A percentile compares a stretch with the other conserved stretches of the same genome.
Evolutionary conservation across 2,113 vertebrate genomes (phyloP).

Genomic region (Thalassoma bifasciatum): DNA sequence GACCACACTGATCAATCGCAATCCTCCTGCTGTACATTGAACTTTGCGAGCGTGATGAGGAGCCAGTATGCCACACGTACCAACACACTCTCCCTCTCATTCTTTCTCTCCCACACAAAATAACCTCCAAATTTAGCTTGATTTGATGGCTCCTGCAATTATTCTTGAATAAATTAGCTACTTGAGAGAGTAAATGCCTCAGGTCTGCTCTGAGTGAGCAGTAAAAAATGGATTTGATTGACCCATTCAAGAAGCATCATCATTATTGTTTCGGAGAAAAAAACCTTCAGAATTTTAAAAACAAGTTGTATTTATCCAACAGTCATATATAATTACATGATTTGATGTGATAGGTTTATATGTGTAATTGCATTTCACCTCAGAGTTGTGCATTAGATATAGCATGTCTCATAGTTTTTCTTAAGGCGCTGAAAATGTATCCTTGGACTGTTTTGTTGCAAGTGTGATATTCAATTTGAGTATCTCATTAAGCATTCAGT

Average conservation of each 20-base stretch:
- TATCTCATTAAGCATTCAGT: too few relatives aligned
- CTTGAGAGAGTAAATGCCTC: conserved; percentile 37
- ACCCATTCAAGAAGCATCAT: not conserved
- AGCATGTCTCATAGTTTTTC: too few relatives aligned
- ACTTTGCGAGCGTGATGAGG: conserved; percentile 60
- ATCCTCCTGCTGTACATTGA: conserved; percentile 45
- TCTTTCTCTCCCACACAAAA: conserved; percentile 21
- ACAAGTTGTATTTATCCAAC: not conserved
- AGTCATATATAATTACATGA: too few relatives aligned
- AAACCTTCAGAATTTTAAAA: too few relatives aligned
- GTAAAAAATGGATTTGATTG: conserved; percentile 17
- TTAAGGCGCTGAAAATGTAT: too few relatives aligned
- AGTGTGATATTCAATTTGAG: too few relatives aligned
- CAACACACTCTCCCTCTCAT: not conserved
- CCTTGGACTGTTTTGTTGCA: too few relatives aligned
- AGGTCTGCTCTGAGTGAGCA: conserved; percentile 28
- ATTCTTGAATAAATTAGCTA: conserved; percentile 50
- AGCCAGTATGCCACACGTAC: conserved; percentile 19
- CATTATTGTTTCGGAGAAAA: too few relatives aligned
- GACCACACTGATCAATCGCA: conserved; percentile 54
- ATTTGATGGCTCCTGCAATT: conserved; percentile 58
- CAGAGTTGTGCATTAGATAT: too few relatives aligned
- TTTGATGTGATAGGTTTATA: too few relatives aligned
- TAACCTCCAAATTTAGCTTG: conserved; percentile 44
- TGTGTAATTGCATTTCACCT: too few relatives aligned